Base-by-base conservation (phyloP, 2,888 invertebrate species). In the Himalopsyche anomala region DNA sequence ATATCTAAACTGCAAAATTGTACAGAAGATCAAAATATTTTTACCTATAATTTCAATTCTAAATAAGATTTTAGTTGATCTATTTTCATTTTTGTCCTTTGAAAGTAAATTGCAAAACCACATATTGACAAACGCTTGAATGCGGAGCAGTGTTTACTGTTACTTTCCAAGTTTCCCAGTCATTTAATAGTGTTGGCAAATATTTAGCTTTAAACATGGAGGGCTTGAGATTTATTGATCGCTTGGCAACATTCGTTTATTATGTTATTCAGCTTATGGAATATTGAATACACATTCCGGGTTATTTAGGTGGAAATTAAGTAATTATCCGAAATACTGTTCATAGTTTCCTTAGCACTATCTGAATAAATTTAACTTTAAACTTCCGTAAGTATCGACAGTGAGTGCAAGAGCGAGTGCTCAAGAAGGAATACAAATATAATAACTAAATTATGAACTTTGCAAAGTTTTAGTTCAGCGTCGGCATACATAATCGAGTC, bases 191-290 rank as follows among this genome's bases (percentile, higher is more conserved):
- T 62, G 19, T 19, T 19, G 6, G 62, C 62, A 62, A 62, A 62
- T 62, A 62, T 62, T 62, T 62, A 62, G 62, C 28, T 62, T 62
- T 62, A 62, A 62, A 62, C 62, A 62, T 62, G 62, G 28, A 62
- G 3, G 28, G 28, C 62, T 62, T 28, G 62, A 62, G 28, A 62
- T 62, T 62, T 62, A 62, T 62, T 19, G 62, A 62, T 62, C 28
- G 62, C 62, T 8, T 62, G 62, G 62, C n/a, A 62, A 62, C 62
- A 19, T 28, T 62, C 62, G 62, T 62, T 19, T 28, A 28, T 62
- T 5, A 51, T 4, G 15, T 62, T 62, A 19, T 62, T 62, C 9
- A 62, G 62, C 19, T 62, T 62, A 19, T 62, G 62, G 62, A 9
- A 19, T 62, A 62, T 28, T 62, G 62, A 62, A 62, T 62, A 62